A percentile compares a stretch with the other conserved stretches of the same genome.
phyloP scores from a whole-genome alignment of 2,797 vertebrate genomes.

The Gobionotothen gibberifrons region DNA sequence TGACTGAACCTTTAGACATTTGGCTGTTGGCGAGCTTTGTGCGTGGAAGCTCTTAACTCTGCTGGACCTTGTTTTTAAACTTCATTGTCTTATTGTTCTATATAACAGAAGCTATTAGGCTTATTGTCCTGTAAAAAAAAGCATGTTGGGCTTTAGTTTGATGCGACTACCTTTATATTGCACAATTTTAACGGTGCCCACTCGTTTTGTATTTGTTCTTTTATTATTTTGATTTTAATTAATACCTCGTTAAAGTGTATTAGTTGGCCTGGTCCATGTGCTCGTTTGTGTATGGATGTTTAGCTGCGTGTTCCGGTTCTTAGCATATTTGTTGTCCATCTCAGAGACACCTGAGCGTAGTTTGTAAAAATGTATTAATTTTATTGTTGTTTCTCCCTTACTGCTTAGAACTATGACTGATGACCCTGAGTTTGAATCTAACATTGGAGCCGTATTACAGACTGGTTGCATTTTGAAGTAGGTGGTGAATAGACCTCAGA shows the following conservation, averaged over 20 bases:
- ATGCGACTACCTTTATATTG: slow-evolving; percentile 85
- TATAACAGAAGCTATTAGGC: slow-evolving; percentile 69
- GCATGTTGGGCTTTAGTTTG: slow-evolving; percentile 81
- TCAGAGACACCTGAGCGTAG: slow-evolving; percentile 86
- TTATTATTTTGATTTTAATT: slow-evolving; percentile 66
- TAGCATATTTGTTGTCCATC: slow-evolving; percentile 87
- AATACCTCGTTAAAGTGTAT: slow-evolving; percentile 80
- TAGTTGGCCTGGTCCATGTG: slow-evolving; percentile 85
- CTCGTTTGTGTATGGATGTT: slow-evolving; percentile 92
- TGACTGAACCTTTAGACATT: slow-evolving; percentile 49
- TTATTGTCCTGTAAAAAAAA: slow-evolving; percentile 74
- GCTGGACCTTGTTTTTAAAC: slow-evolving; percentile 76
- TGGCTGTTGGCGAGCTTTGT: slow-evolving; percentile 54
- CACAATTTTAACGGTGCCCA: slow-evolving; percentile 90
- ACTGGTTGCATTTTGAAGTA: slow-evolving; percentile 56
- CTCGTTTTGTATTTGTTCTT: slow-evolving; percentile 72
- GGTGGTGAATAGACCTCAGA: slow-evolving; percentile 56
- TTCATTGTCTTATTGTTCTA: slow-evolving; percentile 74
- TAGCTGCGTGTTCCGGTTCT: slow-evolving; percentile 86
- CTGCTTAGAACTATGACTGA: slow-evolving; percentile 75
- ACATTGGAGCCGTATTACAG: slow-evolving; percentile 59
- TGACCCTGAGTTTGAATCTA: slow-evolving; percentile 70
- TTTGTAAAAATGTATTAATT: slow-evolving; percentile 85
- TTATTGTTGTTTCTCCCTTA: slow-evolving; percentile 69
- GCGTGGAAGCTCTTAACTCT: slow-evolving; percentile 62